Base-by-base conservation (phyloP, 1,140 invertebrate species). In the Drosophila ogumai region DNA sequence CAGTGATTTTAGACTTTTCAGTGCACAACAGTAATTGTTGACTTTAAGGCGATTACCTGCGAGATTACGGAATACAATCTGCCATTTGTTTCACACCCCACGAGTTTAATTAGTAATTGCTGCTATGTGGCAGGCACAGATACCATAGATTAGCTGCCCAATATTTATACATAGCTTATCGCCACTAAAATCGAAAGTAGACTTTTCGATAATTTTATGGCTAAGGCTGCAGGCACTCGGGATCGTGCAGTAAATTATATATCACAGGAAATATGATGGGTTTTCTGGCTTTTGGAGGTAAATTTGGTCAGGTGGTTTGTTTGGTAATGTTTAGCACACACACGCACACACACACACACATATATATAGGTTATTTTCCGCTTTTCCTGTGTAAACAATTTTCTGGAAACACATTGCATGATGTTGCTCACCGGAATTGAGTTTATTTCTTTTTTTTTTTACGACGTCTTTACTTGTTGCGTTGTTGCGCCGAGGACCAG, bases 41-140 rank as follows among this genome's bases (percentile, higher is more conserved):
- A 22, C 22, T 28, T 28, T 49, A 68, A 10, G 8, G 10, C 31
- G 68, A 72, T 72, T 72, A 72, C 43, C 28, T 31, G n/a, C 6
- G 19, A 40, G 68, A 72, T 71, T 71, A 50, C 31, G 50, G 32
- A 71, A 58, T 15, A 50, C 25, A 58, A 58, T 71, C 55, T 56
- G 52, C 47, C 36, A 57, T 43, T 71, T 40, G 52, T 41, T 71
- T 72, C 52, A 25, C 66, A 71, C 68, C 52, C 52, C 68, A 38
- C 28, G 28, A n/a, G 43, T 41, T 72, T 72, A 57, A 58, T 71
- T 71, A 69, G 19, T 58, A 49, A 68, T 56, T 57, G 34, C 50
- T 36, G 34, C 32, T 22, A 46, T 54, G 25, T 5, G 19, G 25
- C 38, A 3, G 25, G 6, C 41, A 68, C 63, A 72, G 22, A 36